Percentiles rank a stretch among this genome's conserved stretches.
Conservation (phyloP, 2,888 invertebrate genomes). For the Stenotaenia linearis region DNA sequence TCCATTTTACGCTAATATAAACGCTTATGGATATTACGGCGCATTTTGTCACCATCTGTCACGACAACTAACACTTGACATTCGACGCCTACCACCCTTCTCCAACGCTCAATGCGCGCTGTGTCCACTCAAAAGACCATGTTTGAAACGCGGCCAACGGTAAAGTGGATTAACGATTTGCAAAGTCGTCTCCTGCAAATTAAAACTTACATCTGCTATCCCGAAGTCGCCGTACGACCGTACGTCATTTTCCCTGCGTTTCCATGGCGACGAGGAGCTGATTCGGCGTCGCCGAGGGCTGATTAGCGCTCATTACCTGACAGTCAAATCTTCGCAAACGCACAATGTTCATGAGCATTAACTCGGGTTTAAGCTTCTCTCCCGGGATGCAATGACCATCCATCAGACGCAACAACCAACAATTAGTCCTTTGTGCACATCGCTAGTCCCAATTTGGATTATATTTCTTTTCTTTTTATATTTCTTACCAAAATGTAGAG, state of each 20-base stretch:
- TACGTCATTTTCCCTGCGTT: conserved; percentile 4
- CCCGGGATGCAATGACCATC: conserved; percentile 21
- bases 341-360: conserved; percentile 12
- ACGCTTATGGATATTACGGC: background rate
- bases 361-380: conserved; percentile 21
- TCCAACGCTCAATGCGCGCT: background rate
- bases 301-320: conserved; percentile 26
- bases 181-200: conserved; percentile 8
- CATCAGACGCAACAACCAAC: conserved; percentile 19
- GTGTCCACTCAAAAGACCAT: conserved; percentile 12
- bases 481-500: no score
- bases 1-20: background rate
- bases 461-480: background rate
- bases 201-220: background rate
- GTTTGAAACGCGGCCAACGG: conserved; percentile 12
- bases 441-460: background rate
- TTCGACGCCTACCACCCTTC: background rate
- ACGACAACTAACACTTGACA: background rate
- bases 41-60: background rate
- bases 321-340: conserved; percentile 26
- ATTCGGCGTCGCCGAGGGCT: conserved; percentile 16
- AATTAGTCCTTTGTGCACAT: conserved; percentile 23
- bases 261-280: background rate
- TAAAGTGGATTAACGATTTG: background rate
- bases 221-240: background rate